Conservation (phyloP, 2,888 invertebrate species). For the Tetanocera ferruginea region DNA sequence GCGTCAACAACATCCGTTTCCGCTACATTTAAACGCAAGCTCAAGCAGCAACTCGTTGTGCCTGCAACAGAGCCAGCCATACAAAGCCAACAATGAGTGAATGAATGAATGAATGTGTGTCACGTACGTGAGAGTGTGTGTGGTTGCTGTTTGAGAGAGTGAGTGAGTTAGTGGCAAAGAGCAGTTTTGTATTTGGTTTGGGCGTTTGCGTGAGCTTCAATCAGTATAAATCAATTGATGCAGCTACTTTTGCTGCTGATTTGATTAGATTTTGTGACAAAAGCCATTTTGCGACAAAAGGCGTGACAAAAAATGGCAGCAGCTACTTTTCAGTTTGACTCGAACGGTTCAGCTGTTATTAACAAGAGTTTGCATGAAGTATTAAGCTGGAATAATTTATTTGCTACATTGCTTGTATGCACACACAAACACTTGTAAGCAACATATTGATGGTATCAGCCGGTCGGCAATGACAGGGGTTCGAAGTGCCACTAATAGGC, state of each 20-base stretch:
- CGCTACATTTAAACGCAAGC: conserved; percentile 12
- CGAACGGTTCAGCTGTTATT: too few species aligned
- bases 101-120: not conserved
- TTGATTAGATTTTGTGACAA: not conserved
- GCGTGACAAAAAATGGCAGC: too few species aligned
- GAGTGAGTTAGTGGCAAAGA: too few species aligned
- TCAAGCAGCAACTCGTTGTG: not conserved
- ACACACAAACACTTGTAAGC: too few species aligned
- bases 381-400: too few species aligned
- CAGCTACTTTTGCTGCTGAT: not conserved
- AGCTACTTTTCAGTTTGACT: too few species aligned
- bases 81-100: not conserved
- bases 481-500: too few species aligned
- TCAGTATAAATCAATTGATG: not conserved
- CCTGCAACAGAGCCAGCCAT: not conserved
- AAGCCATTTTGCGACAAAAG: not conserved
- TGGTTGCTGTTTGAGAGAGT: too few species aligned
- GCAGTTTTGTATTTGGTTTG: not conserved
- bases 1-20: conserved; percentile 38
- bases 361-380: too few species aligned
- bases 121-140: not conserved
- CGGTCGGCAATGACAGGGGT: too few species aligned
- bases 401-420: too few species aligned
- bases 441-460: too few species aligned
- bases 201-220: not conserved